Conservation (phyloP, 1,140 invertebrate species). For the Drosophila lacertosa region DNA sequence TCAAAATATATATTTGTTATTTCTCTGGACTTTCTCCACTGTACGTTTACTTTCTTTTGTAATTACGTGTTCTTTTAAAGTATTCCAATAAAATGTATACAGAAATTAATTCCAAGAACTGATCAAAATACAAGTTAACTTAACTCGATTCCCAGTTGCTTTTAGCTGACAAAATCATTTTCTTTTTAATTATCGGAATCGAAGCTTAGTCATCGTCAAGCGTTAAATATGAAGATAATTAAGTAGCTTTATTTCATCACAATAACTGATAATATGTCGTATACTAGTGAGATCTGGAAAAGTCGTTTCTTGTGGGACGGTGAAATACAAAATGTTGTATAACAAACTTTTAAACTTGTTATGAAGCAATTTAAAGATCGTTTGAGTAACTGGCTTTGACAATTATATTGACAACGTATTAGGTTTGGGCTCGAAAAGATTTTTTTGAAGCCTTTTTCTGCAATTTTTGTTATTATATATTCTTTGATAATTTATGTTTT, state of each 20-base stretch:
- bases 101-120: not conserved
- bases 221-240: no score
- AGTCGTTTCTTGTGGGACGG: no score
- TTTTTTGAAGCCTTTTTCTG: no score
- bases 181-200: not conserved
- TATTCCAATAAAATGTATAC: not conserved
- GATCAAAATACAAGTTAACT: not conserved
- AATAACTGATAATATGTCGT: constrained; percentile 1
- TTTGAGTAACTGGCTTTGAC: no score
- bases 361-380: no score
- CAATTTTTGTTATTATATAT: not conserved
- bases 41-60: not conserved
- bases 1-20: no score
- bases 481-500: no score
- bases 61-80: not conserved
- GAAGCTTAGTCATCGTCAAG: constrained; percentile 13
- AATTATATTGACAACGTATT: no score
- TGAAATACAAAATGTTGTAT: no score
- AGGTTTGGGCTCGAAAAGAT: no score
- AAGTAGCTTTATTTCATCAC: constrained; percentile 22
- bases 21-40: no score
- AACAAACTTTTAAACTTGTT: no score
- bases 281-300: not conserved
- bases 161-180: not conserved
- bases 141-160: constrained; percentile 6